Conservation (phyloP, 2,113 vertebrate species). For the Stigmatopora nigra region DNA sequence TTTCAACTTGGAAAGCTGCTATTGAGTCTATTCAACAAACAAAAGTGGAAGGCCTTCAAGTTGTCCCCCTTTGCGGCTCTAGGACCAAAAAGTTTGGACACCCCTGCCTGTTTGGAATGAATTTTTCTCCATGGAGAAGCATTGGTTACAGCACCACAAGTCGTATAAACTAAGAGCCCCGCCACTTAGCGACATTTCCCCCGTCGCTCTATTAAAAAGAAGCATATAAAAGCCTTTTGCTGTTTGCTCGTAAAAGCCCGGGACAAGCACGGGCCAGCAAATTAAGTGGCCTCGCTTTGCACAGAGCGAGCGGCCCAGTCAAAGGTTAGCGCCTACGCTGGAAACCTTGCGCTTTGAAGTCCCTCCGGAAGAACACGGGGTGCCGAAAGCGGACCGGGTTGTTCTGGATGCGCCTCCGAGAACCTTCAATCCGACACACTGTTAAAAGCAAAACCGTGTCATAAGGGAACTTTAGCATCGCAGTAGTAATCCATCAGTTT, state of each 20-base stretch:
- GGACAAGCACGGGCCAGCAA: constrained; percentile 28
- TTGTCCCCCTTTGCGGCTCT: too few species aligned
- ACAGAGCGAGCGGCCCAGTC: constrained; percentile 41
- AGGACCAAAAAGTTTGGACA: too few species aligned
- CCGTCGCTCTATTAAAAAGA: constrained; percentile 1
- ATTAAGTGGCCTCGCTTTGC: constrained; percentile 38
- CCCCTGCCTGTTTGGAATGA: neutral
- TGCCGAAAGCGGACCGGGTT: constrained; percentile 10
- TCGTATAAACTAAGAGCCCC: neutral
- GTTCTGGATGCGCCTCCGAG: constrained; percentile 32
- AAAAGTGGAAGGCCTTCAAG: too few species aligned
- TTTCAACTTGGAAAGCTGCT: too few species aligned
- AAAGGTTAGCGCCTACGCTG: constrained; percentile 57
- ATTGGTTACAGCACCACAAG: neutral
- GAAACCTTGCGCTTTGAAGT: constrained; percentile 61
- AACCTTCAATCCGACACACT: neutral
- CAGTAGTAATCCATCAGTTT: too few species aligned
- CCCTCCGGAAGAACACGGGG: constrained; percentile 32
- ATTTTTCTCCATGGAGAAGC: neutral
- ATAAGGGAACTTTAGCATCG: neutral
- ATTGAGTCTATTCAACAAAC: too few species aligned
- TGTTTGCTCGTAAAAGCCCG: constrained; percentile 11
- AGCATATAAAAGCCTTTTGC: constrained; percentile 21
- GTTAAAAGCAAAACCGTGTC: neutral
- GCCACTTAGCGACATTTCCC: constrained; percentile 1